Evolutionary conservation across 2,888 invertebrate species (phyloP).

Genomic region (Caradrina kadenii): DNA sequence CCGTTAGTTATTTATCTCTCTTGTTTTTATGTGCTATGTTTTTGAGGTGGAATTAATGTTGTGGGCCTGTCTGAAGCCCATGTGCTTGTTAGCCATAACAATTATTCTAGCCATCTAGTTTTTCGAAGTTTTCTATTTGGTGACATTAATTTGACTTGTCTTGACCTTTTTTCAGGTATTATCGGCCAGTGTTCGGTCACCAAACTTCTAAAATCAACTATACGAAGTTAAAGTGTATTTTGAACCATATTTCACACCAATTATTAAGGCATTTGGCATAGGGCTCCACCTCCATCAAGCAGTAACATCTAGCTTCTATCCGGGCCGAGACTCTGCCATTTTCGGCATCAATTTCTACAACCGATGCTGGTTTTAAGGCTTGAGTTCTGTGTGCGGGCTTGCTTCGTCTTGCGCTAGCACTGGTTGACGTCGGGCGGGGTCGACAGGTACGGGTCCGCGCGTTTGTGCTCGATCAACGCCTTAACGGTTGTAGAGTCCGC

Average conservation of each 20-base stretch:
- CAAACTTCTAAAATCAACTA: neutral
- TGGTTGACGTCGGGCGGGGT: slow-evolving; percentile 96
- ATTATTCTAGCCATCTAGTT: slow-evolving; percentile 10
- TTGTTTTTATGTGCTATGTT: neutral
- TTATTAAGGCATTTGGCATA: slow-evolving; percentile 21
- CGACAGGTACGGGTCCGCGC: slow-evolving; percentile 97
- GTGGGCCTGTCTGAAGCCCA: neutral
- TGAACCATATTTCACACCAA: slow-evolving; percentile 10
- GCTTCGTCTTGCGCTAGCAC: slow-evolving; percentile 91
- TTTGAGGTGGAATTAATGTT: slow-evolving; percentile 11
- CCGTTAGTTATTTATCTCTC: slow-evolving; percentile 43
- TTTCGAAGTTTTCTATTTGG: neutral
- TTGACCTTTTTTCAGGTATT: neutral
- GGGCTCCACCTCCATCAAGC: slow-evolving; percentile 19
- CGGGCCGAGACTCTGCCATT: slow-evolving; percentile 25
- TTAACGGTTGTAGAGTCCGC: slow-evolving; percentile 97
- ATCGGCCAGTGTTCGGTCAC: neutral
- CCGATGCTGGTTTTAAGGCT: slow-evolving; percentile 18
- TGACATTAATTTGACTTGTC: neutral
- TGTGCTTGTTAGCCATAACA: slow-evolving; percentile 1
- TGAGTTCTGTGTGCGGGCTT: slow-evolving; percentile 29
- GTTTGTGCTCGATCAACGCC: slow-evolving; percentile 97
- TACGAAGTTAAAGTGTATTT: neutral
- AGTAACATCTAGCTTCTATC: slow-evolving; percentile 6
- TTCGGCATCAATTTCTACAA: slow-evolving; percentile 2